phyloP scores from a whole-genome alignment of 1,140 invertebrate species.

The Aphidius ervi region DNA sequence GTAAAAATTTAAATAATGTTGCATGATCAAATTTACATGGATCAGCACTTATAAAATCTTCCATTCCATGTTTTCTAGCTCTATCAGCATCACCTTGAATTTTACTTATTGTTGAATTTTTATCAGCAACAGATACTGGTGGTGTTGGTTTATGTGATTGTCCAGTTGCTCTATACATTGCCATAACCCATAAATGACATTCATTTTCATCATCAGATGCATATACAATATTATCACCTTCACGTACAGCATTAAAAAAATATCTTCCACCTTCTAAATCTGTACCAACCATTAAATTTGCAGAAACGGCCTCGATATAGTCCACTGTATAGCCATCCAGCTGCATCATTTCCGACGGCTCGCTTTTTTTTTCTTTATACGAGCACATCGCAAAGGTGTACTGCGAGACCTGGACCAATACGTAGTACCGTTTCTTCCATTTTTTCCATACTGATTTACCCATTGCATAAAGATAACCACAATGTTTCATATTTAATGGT shows the following conservation, averaged over 20 bases:
- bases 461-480: conserved; percentile 85
- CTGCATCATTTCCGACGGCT: conserved; percentile 99
- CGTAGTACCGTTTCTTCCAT: conserved; percentile 98
- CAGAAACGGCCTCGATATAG: conserved; percentile 91
- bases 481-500: conserved; percentile 98
- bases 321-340: conserved; percentile 98
- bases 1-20: conserved; percentile 84
- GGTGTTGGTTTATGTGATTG: conserved; percentile 98
- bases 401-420: conserved; percentile 97
- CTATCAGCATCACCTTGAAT: conserved; percentile 93
- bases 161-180: conserved; percentile 96
- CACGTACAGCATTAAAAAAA: conserved; percentile 98
- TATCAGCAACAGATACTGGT: conserved; percentile 77
- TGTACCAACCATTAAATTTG: conserved; percentile 86
- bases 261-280: conserved; percentile 59
- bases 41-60: conserved; percentile 97
- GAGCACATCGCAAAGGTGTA: conserved; percentile 99
- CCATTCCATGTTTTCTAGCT: conserved; percentile 97
- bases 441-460: conserved; percentile 99
- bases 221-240: conserved; percentile 95
- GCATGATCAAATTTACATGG: conserved; percentile 96
- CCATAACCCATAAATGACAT: conserved; percentile 97
- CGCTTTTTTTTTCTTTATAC: conserved; percentile 98
- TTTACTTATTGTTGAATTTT: conserved; percentile 82
- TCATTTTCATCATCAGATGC: conserved; percentile 98